Evolutionary conservation across 2,113 vertebrate genomes (phyloP), one percentile per base, ranked within the genome.

Genomic region (Hepsetus odoe): DNA sequence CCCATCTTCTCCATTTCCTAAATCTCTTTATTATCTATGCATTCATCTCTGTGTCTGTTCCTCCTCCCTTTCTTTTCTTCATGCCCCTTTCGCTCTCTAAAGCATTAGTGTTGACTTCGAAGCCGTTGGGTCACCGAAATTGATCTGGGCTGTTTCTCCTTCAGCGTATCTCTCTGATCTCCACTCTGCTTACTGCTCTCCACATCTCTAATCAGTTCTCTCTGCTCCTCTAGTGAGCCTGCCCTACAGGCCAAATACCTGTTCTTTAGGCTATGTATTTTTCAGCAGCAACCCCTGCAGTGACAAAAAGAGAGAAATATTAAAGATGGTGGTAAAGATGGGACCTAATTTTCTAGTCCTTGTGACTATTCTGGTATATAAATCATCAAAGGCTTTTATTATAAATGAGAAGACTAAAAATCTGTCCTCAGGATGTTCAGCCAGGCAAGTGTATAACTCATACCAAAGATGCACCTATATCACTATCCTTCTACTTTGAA

Each of bases 71-170:
- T 30, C 26, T 30, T 14, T 30, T 10, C 53, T 66, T 79, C 76
- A 78, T 85, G 9, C 24, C 49, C 9, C 11, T 55, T 22, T 55
- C 51, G 7, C 51, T 55, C 51, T 55, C 2, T 55, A 11, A 10
- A 5, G 90, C 87, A 87, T 91, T 91, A 89, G 72, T 75, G 71
- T n/a, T 77, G 77, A 85, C 78, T 81, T 85, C 81, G 81, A 86
- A 89, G 88, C 88, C 85, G 81, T 67, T 72, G 28, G 32, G 83
- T 83, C 83, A 86, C 75, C 79, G 88, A 88, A 90, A 91, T 84
- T 85, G 85, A 90, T 91, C 82, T 74, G 58, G 83, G 74, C 74
- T 74, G 40, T 65, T 49, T 68, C 30, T 79, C 44, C 78, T 65
- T n/a, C 53, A 68, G 28, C 58, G 18, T 35, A 62, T 65, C 66